Evolutionary conservation across 2,113 vertebrate genomes (phyloP), one percentile per base, ranked within the genome.

Genomic region (Centropus unirufus): DNA sequence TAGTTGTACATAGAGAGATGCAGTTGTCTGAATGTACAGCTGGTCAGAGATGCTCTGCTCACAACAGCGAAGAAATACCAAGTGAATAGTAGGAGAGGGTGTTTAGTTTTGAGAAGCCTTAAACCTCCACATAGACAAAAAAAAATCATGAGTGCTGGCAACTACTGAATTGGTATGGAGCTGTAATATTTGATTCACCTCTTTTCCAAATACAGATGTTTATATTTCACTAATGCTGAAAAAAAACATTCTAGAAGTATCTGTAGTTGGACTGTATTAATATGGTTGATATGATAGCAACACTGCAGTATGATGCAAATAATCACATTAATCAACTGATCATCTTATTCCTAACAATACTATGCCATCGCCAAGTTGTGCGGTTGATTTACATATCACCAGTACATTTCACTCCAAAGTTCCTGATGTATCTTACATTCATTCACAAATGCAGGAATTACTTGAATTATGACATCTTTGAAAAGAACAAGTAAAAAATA

Each of bases 71-170:
- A 5, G 42, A 59, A 68, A 34, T 30, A 47, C 10, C 20, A 51
- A 6, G 14, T 18, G 4, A 15, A 67, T 2, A 75, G 24, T 1
- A 42, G 8, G 0, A 12, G 8, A 40, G 1, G 7, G 4, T 22
- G 34, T 3, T 74, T 27, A 9, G 14, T 87, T 89, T 13, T 57
- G 42, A 76, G 49, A 77, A 61, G 21, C 8, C 21, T 83, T 76
- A 49, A 86, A 47, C 11, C 23, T 83, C 55, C 32, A 79, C 89
- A 74, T 7, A 69, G 40, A 77, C 18, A 74, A 36, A 42, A 44
- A 22, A 85, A 22, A 85, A 58, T 29, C 55, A 87, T 4, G 4
- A 89, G 82, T 42, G 51, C 19, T 74, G 51, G 11, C 27, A 67
- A 40, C 19, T 30, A 68, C 0, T 58, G 19, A 81, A 72, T 21